Conservation (phyloP, 1,140 invertebrate species). For the Drosophila pachea region DNA sequence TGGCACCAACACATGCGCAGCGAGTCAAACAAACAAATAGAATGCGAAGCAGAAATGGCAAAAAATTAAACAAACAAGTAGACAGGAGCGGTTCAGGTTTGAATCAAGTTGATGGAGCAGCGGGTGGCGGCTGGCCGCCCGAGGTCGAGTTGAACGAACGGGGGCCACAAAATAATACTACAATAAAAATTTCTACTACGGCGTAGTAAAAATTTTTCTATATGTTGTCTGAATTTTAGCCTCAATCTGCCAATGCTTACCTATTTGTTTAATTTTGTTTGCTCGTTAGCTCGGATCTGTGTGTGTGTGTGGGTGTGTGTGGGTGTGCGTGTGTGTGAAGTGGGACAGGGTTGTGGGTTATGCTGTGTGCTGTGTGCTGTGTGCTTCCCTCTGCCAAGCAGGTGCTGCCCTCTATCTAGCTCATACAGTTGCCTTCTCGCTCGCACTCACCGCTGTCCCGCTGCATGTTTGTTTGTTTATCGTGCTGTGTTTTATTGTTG, state of each 20-base stretch:
- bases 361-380: neutral
- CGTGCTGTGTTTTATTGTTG: conserved; percentile 74
- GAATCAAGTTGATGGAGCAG: conserved; percentile 21
- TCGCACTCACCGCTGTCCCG: conserved; percentile 11
- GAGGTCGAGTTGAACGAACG: conserved; percentile 67
- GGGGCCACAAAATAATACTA: conserved; percentile 39
- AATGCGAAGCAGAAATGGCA: conserved; percentile 78
- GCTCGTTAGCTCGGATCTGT: conserved; percentile 52
- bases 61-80: conserved; percentile 79
- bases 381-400: conserved; percentile 38
- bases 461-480: conserved; percentile 75
- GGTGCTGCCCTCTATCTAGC: conserved; percentile 49
- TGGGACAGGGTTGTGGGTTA: neutral
- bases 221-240: conserved; percentile 46
- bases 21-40: conserved; percentile 79
- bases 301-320: conserved; percentile 3
- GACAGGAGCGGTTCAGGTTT: conserved; percentile 73
- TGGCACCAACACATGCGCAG: conserved; percentile 67
- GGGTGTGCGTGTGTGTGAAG: conserved; percentile 71
- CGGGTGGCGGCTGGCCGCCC: conserved; percentile 12
- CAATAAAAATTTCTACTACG: conserved; percentile 67
- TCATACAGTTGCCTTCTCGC: conserved; percentile 27
- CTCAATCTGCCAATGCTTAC: conserved; percentile 52
- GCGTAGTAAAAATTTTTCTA: conserved; percentile 63
- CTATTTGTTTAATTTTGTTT: conserved; percentile 74